Percentiles rank a stretch among this genome's conserved stretches.
Conservation (phyloP, 2,797 vertebrate species). For the Emydoidea blandingii region DNA sequence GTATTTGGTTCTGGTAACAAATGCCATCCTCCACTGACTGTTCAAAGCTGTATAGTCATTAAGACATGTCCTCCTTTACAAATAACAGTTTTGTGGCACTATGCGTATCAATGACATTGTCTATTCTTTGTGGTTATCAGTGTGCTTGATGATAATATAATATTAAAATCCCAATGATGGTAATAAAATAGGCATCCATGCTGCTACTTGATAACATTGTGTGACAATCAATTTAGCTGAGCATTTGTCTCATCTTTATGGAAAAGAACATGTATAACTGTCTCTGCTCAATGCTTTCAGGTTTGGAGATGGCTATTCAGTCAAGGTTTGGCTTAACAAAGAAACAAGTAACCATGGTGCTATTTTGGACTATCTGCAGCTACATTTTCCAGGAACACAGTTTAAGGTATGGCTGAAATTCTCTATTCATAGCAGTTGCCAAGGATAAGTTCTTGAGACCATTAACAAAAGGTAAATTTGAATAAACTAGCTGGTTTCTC, state of each 20-base stretch:
- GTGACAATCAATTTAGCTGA: background rate
- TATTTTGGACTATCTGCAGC: slow-evolving; percentile 70
- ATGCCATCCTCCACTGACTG: background rate
- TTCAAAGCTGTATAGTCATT: background rate
- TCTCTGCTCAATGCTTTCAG: slow-evolving; percentile 49
- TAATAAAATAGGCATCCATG: background rate
- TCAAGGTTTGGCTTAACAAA: slow-evolving; percentile 76
- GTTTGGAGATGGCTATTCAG: slow-evolving; percentile 78
- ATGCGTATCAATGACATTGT: background rate
- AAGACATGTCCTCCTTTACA: background rate
- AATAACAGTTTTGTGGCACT: background rate
- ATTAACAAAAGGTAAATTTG: background rate
- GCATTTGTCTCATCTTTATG: background rate
- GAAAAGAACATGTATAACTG: background rate
- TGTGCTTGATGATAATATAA: background rate
- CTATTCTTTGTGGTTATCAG: background rate
- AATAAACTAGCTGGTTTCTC: background rate
- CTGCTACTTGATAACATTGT: background rate
- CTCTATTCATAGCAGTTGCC: background rate
- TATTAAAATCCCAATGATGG: background rate
- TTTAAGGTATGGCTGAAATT: slow-evolving; percentile 75
- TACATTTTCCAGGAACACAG: slow-evolving; percentile 73
- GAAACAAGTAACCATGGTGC: background rate
- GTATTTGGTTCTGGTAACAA: background rate
- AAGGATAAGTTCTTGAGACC: background rate